phyloP scores from a whole-genome alignment of 2,888 invertebrate species.

The Bimastos eiseni region DNA sequence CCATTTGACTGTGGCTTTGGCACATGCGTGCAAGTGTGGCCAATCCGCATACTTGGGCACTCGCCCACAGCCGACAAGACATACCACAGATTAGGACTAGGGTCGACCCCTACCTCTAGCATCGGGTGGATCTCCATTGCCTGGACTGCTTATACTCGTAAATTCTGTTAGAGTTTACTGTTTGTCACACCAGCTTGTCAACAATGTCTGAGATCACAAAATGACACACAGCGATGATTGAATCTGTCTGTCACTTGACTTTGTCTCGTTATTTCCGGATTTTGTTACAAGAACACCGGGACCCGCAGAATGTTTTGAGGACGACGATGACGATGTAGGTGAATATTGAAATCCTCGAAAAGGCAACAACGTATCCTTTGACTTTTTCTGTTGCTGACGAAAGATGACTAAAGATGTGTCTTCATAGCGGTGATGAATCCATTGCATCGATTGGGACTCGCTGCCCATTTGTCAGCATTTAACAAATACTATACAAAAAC shows the following conservation, averaged over 20 bases:
- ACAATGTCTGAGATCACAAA: constrained; percentile 38
- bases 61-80: constrained; percentile 58
- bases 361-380: constrained; percentile 24
- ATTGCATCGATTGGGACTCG: constrained; percentile 43
- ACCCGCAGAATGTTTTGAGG: constrained; percentile 50
- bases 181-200: neutral
- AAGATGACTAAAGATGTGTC: constrained; percentile 58
- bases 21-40: constrained; percentile 56
- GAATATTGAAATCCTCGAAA: constrained; percentile 38
- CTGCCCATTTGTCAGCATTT: constrained; percentile 22
- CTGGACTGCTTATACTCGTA: neutral
- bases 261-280: constrained; percentile 40
- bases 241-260: constrained; percentile 38
- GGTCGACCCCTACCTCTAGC: constrained; percentile 52
- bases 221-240: constrained; percentile 42
- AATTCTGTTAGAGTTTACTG: neutral
- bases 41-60: constrained; percentile 58
- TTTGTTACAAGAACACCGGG: constrained; percentile 46
- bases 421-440: constrained; percentile 57
- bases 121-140: constrained; percentile 59
- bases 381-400: constrained; percentile 50
- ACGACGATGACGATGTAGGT: constrained; percentile 28
- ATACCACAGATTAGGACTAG: constrained; percentile 58
- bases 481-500: neutral
- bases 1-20: constrained; percentile 46